Base-by-base conservation (phyloP, 1,140 invertebrate genomes). In the Cephus cinctus region DNA sequence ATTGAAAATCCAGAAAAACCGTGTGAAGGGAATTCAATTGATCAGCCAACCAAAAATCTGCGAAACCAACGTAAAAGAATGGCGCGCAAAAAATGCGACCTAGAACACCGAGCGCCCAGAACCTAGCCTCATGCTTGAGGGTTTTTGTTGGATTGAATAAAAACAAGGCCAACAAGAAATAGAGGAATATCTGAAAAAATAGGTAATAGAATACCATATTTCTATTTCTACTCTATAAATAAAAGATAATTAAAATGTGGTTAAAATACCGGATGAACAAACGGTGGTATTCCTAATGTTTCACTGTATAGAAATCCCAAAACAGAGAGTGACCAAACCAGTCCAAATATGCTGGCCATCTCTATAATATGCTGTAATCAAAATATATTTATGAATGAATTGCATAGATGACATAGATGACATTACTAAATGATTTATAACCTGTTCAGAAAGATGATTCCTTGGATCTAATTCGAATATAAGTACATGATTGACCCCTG, bases 1-100 rank as follows among this genome's bases (percentile, higher is more conserved):
- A 93, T 58, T 94, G 87, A 54, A 92, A 82, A 63, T 95, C 93
- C 16, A 88, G 68, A 22, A 96, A 77, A 11, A 88, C 86, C 9
- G 81, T 82, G 2, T 83, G 82, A 25, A 95, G 70, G 56, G 89
- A 92, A 64, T 90, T 94, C 20, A 96, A 78, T 69, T 96, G 92
- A 78, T 96, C 92, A 43, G 89, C 93, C 45, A 96, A 81, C 93
- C 93, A 96, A 78, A 96, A 96, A 75, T 96, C 92, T 42, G 92
- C 90, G 68, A 96, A 96, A 9, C 83, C 84, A 11, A 96, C 93
- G 61, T 86, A 83, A 54, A 89, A 87, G 65, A 95, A 89, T 6
- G 92, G 92, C 1, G 93, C 88, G 4, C 81, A 79, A 45, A 92
- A 64, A 49, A 92, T 86, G 14, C 88, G 79, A 36, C 83, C 81